These are phyloP conservation scores for Trichogramma dendrolimi DNA, from an alignment of 2,888 invertebrate species.

Conservation along the genomic window DNA sequence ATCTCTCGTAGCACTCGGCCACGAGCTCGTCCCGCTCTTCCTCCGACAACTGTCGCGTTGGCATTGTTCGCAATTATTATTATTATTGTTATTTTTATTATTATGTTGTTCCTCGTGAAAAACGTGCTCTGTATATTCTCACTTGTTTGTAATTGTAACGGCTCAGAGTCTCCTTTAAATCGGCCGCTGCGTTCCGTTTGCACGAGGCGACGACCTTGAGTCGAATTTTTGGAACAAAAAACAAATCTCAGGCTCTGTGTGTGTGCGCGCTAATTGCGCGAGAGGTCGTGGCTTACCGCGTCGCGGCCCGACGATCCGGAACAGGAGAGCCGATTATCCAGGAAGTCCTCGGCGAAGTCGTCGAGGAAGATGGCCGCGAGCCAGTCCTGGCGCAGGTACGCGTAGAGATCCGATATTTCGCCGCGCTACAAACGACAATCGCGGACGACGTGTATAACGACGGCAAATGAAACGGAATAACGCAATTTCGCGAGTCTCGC, in stretches of 20 bases:
- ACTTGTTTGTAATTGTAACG: conserved; percentile 35
- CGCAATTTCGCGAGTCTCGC: not conserved
- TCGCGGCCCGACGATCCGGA: no score
- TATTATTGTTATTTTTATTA: no score
- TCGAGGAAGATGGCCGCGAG: conserved; percentile 63
- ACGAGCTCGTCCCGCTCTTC: not conserved
- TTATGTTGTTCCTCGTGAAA: no score
- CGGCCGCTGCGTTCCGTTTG: not conserved
- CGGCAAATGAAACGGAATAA: not conserved
- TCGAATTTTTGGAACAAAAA: no score
- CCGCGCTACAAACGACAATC: conserved; percentile 49
- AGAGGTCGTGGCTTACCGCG: no score
- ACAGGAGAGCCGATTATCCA: no score
- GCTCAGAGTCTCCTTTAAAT: not conserved
- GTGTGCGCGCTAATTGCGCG: no score
- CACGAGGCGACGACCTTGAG: no score
- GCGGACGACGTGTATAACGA: not conserved
- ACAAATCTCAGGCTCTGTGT: no score
- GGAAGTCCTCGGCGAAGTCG: conserved; percentile 51
- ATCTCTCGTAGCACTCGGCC: conserved; percentile 29
- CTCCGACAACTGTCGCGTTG: not conserved
- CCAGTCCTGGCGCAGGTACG: conserved; percentile 67
- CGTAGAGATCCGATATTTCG: conserved; percentile 64
- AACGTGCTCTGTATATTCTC: conserved; percentile 13
- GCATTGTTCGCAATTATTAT: conserved; percentile 1